phyloP scores from a whole-genome alignment of 1,140 invertebrate species.

The Matsumurasca onukii region DNA sequence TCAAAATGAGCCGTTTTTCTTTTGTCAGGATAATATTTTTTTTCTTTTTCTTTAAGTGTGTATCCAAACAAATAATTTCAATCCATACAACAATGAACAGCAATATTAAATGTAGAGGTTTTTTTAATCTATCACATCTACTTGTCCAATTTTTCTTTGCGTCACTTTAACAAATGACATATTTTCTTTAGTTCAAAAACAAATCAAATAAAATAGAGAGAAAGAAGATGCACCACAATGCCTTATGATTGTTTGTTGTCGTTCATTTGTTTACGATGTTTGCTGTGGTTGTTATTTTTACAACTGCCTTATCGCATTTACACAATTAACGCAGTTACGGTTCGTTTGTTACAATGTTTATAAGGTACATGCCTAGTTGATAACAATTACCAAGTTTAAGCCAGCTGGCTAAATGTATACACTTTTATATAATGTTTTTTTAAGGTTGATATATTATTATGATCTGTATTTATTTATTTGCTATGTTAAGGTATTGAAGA shows the following conservation, averaged over 20 bases:
- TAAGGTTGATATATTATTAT: constrained; percentile 1
- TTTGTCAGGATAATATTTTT: no score
- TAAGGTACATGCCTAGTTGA: constrained; percentile 15
- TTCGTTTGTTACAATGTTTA: constrained; percentile 14
- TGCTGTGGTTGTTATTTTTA: constrained; percentile 24
- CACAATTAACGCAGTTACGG: not conserved
- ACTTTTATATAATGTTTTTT: constrained; percentile 20
- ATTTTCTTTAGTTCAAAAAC: no score
- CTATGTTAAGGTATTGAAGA: not conserved
- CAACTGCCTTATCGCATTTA: constrained; percentile 20
- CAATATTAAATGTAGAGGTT: no score
- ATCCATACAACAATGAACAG: no score
- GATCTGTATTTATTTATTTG: not conserved
- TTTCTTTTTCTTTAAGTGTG: no score
- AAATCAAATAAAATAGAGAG: no score
- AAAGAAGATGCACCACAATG: constrained; percentile 10
- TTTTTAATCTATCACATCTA: no score
- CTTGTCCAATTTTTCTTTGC: no score
- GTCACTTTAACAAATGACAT: no score
- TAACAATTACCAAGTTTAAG: not conserved
- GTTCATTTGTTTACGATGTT: not conserved
- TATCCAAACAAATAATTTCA: no score
- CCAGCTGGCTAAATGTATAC: not conserved
- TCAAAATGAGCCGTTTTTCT: no score
- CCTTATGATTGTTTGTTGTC: constrained; percentile 13